These are phyloP conservation scores for Phataginus tricuspis DNA, from an alignment of 2,797 vertebrate genomes.

Conservation along the genomic window DNA sequence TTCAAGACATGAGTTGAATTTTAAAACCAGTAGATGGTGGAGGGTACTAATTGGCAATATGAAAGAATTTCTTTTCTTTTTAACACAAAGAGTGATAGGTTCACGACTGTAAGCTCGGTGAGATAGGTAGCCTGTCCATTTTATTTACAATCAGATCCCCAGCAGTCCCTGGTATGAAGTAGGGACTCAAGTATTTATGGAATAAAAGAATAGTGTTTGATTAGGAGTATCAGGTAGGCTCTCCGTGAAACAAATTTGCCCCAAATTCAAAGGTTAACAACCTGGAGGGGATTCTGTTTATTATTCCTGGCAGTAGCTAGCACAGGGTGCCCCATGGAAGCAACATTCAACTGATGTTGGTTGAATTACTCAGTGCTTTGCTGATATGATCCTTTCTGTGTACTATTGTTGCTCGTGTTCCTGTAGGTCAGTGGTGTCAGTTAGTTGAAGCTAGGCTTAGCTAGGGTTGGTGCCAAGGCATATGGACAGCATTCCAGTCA, in stretches of 20 bases:
- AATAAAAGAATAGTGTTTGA: slow-evolving; percentile 20
- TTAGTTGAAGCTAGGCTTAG: background rate
- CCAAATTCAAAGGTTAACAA: background rate
- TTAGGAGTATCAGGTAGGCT: background rate
- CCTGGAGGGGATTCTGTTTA: background rate
- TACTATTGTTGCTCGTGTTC: background rate
- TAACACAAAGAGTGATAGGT: background rate
- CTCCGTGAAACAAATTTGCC: background rate
- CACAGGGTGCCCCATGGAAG: background rate
- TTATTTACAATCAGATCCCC: background rate
- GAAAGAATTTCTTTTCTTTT: background rate
- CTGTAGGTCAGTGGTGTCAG: background rate
- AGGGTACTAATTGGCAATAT: background rate
- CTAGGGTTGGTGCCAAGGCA: background rate
- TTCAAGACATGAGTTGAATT: background rate
- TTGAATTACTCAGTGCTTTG: background rate
- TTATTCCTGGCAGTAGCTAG: background rate
- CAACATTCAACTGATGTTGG: background rate
- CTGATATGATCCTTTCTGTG: background rate
- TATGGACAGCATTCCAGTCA: background rate
- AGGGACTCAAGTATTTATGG: background rate
- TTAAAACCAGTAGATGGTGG: background rate
- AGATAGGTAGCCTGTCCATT: background rate
- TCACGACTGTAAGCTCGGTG: background rate
- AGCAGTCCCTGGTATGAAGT: background rate